phyloP scores from a whole-genome alignment of 2,888 invertebrate genomes.

The Mactromeris polynyma region DNA sequence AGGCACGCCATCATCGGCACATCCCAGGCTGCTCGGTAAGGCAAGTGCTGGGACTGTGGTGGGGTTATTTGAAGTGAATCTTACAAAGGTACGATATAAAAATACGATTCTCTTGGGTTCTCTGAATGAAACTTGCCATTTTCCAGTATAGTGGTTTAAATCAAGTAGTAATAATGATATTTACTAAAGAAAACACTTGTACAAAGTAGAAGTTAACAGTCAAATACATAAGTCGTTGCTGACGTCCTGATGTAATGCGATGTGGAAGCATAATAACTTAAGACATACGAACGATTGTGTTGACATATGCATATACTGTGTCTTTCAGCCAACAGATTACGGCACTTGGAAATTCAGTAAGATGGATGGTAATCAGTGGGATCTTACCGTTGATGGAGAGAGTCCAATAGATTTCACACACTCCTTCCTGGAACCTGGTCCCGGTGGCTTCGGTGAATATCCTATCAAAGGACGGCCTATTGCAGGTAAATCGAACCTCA shows the following conservation, averaged over 20 bases:
- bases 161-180: no score
- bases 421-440: conserved; percentile 62
- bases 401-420: conserved; percentile 66
- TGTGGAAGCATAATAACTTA: neutral
- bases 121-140: no score
- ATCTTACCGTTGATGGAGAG: conserved; percentile 51
- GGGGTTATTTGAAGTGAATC: conserved; percentile 38
- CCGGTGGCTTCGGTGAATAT: conserved; percentile 61
- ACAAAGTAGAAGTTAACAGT: no score
- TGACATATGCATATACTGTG: neutral
- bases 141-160: no score
- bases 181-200: no score
- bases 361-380: conserved; percentile 55
- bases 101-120: no score
- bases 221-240: no score
- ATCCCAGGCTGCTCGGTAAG: conserved; percentile 22
- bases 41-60: conserved; percentile 42
- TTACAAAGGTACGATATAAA: conserved; percentile 53
- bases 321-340: conserved; percentile 42
- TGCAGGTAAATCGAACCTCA: conserved; percentile 41
- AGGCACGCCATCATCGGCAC: conserved; percentile 21
- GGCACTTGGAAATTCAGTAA: conserved; percentile 60
- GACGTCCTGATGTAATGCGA: neutral
- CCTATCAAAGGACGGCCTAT: conserved; percentile 67
- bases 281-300: no score